phyloP scores from a whole-genome alignment of 2,888 invertebrate genomes.

The Leuctra nigra region DNA sequence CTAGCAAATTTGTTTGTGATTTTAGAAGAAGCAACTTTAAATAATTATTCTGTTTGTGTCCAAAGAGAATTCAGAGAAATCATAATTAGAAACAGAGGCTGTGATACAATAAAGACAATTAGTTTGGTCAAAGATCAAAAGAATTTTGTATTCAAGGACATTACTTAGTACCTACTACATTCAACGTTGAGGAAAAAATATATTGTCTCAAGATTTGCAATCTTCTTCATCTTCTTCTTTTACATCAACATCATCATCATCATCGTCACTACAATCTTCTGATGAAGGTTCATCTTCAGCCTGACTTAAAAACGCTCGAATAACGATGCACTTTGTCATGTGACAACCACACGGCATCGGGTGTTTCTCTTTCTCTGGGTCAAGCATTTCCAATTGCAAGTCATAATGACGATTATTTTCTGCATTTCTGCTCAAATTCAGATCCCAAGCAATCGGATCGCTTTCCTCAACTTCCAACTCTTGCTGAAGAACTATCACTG shows the following conservation, averaged over 20 bases:
- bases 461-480: slow-evolving; percentile 49
- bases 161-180: no score
- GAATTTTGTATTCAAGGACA: no score
- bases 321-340: slow-evolving; percentile 70
- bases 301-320: slow-evolving; percentile 53
- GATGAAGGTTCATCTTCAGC: slow-evolving; percentile 31
- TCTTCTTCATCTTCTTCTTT: neutral
- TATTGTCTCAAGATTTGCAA: neutral
- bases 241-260: slow-evolving; percentile 12
- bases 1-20: no score
- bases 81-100: no score
- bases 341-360: slow-evolving; percentile 71
- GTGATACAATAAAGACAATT: no score
- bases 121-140: no score
- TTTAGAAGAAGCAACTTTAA: no score
- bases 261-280: slow-evolving; percentile 17
- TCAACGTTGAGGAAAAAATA: no score
- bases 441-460: slow-evolving; percentile 62
- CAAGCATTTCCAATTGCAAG: slow-evolving; percentile 60
- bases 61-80: no score
- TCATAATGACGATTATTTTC: slow-evolving; percentile 54
- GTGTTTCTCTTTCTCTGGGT: slow-evolving; percentile 62
- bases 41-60: no score
- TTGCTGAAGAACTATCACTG: slow-evolving; percentile 65
- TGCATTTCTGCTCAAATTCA: slow-evolving; percentile 50